These are phyloP conservation scores for Corythaeola cristata DNA, from an alignment of 2,113 vertebrate species.

Conservation along the genomic window DNA sequence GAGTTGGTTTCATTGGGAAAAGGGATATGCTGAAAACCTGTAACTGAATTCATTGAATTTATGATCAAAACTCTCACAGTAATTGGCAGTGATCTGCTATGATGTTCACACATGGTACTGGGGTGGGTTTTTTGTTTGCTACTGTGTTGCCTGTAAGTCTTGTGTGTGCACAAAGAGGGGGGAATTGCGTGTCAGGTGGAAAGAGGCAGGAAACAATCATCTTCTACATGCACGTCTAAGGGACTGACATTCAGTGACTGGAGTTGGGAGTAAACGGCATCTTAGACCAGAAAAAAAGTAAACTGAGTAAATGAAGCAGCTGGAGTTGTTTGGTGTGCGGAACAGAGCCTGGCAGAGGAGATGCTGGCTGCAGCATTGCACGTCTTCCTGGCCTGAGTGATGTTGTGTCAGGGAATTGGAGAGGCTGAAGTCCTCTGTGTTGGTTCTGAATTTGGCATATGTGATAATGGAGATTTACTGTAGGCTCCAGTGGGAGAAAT, in stretches of 20 bases:
- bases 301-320: background rate
- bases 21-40: background rate
- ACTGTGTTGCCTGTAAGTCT: background rate
- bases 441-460: background rate
- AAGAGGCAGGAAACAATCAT: background rate
- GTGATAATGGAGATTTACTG: background rate
- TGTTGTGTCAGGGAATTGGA: background rate
- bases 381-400: background rate
- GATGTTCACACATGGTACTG: background rate
- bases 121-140: background rate
- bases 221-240: background rate
- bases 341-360: background rate
- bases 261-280: background rate
- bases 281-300: background rate
- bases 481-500: background rate
- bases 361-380: background rate
- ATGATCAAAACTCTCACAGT: background rate
- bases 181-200: background rate
- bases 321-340: background rate
- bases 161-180: background rate
- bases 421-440: background rate
- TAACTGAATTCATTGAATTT: background rate
- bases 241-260: background rate
- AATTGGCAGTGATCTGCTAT: background rate
- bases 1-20: background rate